Evolutionary conservation across 2,888 invertebrate species (phyloP).

Genomic region (Sesia bembeciformis): DNA sequence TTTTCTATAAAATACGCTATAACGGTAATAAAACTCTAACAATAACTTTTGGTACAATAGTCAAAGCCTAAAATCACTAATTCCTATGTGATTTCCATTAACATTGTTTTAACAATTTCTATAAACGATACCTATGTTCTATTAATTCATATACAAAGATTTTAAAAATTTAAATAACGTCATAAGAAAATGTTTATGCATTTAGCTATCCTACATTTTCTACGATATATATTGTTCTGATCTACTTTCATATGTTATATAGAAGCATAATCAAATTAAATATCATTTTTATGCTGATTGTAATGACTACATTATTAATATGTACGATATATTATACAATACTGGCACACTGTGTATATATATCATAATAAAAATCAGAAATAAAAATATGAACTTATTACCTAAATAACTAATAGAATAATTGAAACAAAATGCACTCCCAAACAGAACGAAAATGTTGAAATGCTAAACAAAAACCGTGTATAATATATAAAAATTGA

Average conservation of each 20-base stretch:
- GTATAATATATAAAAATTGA: constrained; percentile 31
- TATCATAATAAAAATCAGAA: constrained; percentile 27
- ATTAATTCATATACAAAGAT: background rate
- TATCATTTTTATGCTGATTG: constrained; percentile 53
- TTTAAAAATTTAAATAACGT: background rate
- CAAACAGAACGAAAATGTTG: constrained; percentile 40
- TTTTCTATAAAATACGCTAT: too few relatives aligned
- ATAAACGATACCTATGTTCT: background rate
- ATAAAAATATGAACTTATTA: constrained; percentile 27
- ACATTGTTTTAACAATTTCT: background rate
- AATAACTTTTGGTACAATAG: too few relatives aligned
- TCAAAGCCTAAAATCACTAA: constrained; percentile 36
- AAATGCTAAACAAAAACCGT: constrained; percentile 54
- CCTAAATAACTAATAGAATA: constrained; percentile 54
- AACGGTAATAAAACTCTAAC: too few relatives aligned
- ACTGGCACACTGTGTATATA: constrained; percentile 69
- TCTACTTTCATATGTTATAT: constrained; percentile 54
- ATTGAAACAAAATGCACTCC: constrained; percentile 49
- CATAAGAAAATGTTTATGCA: background rate
- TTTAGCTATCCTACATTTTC: constrained; percentile 19
- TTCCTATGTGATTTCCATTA: constrained; percentile 24
- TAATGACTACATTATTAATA: constrained; percentile 47
- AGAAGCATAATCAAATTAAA: constrained; percentile 67
- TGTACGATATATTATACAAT: constrained; percentile 47
- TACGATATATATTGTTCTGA: constrained; percentile 36